Conservation (phyloP, 1,140 invertebrate species). For the Drosophila lacertosa region DNA sequence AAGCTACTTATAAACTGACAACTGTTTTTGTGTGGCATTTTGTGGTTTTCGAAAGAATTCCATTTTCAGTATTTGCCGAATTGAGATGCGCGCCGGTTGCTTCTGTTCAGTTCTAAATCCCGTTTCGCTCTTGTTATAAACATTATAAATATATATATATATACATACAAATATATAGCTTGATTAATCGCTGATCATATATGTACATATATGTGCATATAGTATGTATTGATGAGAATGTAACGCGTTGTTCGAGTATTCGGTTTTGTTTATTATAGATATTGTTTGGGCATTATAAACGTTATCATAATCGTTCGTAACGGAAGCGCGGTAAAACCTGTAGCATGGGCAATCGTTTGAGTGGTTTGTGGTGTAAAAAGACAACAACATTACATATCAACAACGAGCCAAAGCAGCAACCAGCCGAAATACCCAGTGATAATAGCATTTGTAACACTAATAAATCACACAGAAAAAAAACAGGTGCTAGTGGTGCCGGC, state of each 20-base stretch:
- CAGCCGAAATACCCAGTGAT: slow-evolving; percentile 5
- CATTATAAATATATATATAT: background rate
- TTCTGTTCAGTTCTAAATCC: slow-evolving; percentile 11
- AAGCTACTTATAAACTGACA: slow-evolving; percentile 73
- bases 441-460: slow-evolving; percentile 19
- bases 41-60: slow-evolving; percentile 81
- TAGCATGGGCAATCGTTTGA: slow-evolving; percentile 82
- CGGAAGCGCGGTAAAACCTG: slow-evolving; percentile 9
- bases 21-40: slow-evolving; percentile 70
- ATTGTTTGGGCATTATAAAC: slow-evolving; percentile 1
- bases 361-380: slow-evolving; percentile 82
- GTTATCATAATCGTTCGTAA: slow-evolving; percentile 14
- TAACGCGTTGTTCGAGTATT: background rate
- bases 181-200: slow-evolving; percentile 3
- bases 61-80: slow-evolving; percentile 83
- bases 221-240: background rate
- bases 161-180: background rate
- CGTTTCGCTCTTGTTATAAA: slow-evolving; percentile 2
- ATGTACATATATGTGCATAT: too few relatives aligned
- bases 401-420: slow-evolving; percentile 29
- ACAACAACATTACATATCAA: slow-evolving; percentile 69
- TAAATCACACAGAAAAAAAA: slow-evolving; percentile 54
- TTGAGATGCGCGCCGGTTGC: slow-evolving; percentile 81
- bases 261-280: background rate
- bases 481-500: slow-evolving; percentile 22